Evolutionary conservation across 2,113 vertebrate genomes (phyloP), one percentile per base, ranked within the genome.

Genomic region (Pseudopodoces humilis): DNA sequence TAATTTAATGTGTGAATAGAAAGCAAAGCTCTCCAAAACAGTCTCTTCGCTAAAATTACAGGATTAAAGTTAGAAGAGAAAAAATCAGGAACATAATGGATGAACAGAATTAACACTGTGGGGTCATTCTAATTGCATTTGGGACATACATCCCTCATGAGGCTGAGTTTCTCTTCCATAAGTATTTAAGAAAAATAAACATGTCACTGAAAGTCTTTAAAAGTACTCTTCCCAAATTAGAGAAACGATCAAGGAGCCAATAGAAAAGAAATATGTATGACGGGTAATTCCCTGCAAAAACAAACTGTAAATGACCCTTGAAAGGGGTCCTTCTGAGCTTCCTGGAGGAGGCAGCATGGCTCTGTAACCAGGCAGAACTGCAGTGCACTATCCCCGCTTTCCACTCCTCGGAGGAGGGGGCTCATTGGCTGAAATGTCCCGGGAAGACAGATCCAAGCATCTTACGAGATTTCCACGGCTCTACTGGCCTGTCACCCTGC

Each of bases 261-360:
- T 30, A 63, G 83, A 72, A 83, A 83, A 80, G 55, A 86, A 96
- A 28, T 53, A n/a, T 2, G 9, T 33, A 76, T 21, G 72, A 67
- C 63, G 65, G 70, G 62, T 31, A 96, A 92, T 81, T 88, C 64
- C 22, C 60, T 81, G 47, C 28, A 62, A 88, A 92, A 92, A 91
- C 70, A 97, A 96, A 83, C 71, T 84, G n/a, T 39, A 83, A 83
- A 23, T 80, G 82, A 92, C 80, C 93, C 93, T 71, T 86, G 67
- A 71, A 92, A 79, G 44, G 59, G 69, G 47, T 68, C 47, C 47
- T n/a, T 33, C 68, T 43, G 71, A n/a, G 59, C 35, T 67, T 81
- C 50, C 88, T 53, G 58, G 20, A 79, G 44, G 72, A 81, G 82
- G 60, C 46, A 58, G 68, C 11, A 24, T 3, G 28, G 83, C 52